These are phyloP conservation scores for Latheticus oryzae DNA, from an alignment of 2,888 invertebrate species.

Conservation along the genomic window DNA sequence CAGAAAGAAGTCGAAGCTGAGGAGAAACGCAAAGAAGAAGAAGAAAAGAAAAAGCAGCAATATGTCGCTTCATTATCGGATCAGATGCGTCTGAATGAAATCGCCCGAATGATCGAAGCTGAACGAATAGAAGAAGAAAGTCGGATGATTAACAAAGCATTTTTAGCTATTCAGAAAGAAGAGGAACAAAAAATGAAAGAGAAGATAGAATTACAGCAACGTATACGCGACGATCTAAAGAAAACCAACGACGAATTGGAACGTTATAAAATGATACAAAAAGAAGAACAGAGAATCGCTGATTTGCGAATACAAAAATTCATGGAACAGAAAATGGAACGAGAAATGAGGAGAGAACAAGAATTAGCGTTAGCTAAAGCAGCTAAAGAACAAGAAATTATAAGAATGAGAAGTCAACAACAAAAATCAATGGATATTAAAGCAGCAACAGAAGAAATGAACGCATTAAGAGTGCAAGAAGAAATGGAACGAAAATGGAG, in stretches of 20 bases:
- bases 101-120: conserved; percentile 70
- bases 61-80: conserved; percentile 60
- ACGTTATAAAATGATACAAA: conserved; percentile 72
- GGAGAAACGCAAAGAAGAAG: conserved; percentile 66
- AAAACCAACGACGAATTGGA: conserved; percentile 73
- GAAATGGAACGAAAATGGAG: conserved; percentile 77
- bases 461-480: conserved; percentile 68
- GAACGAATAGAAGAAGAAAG: conserved; percentile 78
- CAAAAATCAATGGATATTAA: conserved; percentile 68
- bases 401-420: conserved; percentile 67
- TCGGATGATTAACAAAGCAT: conserved; percentile 71
- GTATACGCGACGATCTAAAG: conserved; percentile 71
- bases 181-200: conserved; percentile 72
- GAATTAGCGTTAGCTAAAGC: conserved; percentile 69
- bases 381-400: conserved; percentile 74
- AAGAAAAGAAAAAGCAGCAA: conserved; percentile 52
- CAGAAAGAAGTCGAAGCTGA: conserved; percentile 69
- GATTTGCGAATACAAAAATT: conserved; percentile 75
- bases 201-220: conserved; percentile 67
- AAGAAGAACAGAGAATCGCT: conserved; percentile 75
- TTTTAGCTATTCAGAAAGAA: conserved; percentile 74
- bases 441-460: conserved; percentile 67
- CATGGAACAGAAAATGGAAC: conserved; percentile 71
- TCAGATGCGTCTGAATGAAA: conserved; percentile 69
- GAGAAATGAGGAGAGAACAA: conserved; percentile 70